Percentiles rank a stretch among this genome's conserved stretches.
Evolutionary conservation across 2,888 invertebrate species (phyloP).

Genomic region (Hipparchia sbordonii): DNA sequence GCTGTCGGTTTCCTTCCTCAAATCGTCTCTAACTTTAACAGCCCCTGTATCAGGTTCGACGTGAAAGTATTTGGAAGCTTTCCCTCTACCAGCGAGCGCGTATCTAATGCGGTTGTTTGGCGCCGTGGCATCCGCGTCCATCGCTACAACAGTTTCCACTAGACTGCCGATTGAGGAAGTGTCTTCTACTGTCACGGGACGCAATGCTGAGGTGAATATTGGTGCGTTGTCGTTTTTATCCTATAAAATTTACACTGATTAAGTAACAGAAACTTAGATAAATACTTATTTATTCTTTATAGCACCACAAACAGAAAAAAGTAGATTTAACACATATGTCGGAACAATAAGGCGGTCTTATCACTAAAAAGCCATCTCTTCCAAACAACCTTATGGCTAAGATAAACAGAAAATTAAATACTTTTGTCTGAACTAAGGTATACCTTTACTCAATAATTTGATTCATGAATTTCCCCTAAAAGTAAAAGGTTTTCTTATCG

Average conservation of each 20-base stretch:
- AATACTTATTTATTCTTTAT: too few species aligned
- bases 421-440: too few species aligned
- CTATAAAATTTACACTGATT: slow-evolving; percentile 61
- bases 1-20: slow-evolving; percentile 92
- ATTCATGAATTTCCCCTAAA: too few species aligned
- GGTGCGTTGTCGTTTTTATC: slow-evolving; percentile 95
- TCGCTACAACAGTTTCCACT: slow-evolving; percentile 90
- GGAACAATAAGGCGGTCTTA: too few species aligned
- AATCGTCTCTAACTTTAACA: slow-evolving; percentile 90
- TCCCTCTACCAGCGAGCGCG: slow-evolving; percentile 91
- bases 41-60: slow-evolving; percentile 93
- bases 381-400: too few species aligned
- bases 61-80: slow-evolving; percentile 92
- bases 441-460: too few species aligned
- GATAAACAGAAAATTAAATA: too few species aligned
- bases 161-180: slow-evolving; percentile 91
- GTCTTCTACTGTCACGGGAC: slow-evolving; percentile 92
- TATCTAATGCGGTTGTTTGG: slow-evolving; percentile 92
- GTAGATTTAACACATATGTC: too few species aligned
- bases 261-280: too few species aligned
- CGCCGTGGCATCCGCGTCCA: slow-evolving; percentile 92
- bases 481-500: too few species aligned
- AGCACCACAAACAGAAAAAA: too few species aligned
- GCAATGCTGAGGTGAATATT: slow-evolving; percentile 91
- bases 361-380: too few species aligned